Percentiles rank a stretch among this genome's conserved stretches.
phyloP scores from a whole-genome alignment of 2,797 vertebrate genomes.

The Acipenser oxyrinchus region DNA sequence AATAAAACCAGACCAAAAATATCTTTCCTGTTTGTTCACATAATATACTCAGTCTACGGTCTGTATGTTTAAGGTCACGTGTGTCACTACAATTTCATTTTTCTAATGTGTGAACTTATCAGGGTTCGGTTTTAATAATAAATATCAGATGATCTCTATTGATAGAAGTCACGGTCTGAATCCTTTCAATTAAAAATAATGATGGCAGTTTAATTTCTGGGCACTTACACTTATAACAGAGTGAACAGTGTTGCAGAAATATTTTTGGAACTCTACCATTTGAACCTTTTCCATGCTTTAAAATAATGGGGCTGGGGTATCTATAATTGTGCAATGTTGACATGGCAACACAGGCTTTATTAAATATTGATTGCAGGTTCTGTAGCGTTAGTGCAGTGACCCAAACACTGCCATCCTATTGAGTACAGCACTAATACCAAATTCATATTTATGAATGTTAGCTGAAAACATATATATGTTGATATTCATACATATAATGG shows the following conservation, averaged over 20 bases:
- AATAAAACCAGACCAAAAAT: too few relatives aligned
- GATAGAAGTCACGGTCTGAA: slow-evolving; percentile 9
- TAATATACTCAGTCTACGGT: too few relatives aligned
- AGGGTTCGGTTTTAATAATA: background rate
- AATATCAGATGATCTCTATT: background rate
- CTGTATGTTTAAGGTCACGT: too few relatives aligned
- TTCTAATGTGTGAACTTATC: background rate
- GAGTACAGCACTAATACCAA: background rate
- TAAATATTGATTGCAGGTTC: slow-evolving; percentile 10
- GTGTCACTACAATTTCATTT: too few relatives aligned
- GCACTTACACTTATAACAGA: background rate
- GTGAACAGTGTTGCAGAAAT: background rate
- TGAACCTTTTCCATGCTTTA: slow-evolving; percentile 1
- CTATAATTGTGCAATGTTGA: slow-evolving; percentile 5
- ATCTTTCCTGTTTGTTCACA: too few relatives aligned
- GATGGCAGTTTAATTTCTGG: slow-evolving; percentile 2
- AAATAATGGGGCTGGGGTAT: slow-evolving; percentile 1
- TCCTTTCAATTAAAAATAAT: slow-evolving; percentile 10
- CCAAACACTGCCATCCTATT: background rate
- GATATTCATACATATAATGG: background rate
- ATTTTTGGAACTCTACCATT: background rate
- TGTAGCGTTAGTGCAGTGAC: slow-evolving; percentile 3
- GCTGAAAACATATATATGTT: background rate
- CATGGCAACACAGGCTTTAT: background rate
- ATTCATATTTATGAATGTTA: slow-evolving; percentile 6